phyloP scores from a whole-genome alignment of 2,888 invertebrate genomes.

The Myopa testacea region DNA sequence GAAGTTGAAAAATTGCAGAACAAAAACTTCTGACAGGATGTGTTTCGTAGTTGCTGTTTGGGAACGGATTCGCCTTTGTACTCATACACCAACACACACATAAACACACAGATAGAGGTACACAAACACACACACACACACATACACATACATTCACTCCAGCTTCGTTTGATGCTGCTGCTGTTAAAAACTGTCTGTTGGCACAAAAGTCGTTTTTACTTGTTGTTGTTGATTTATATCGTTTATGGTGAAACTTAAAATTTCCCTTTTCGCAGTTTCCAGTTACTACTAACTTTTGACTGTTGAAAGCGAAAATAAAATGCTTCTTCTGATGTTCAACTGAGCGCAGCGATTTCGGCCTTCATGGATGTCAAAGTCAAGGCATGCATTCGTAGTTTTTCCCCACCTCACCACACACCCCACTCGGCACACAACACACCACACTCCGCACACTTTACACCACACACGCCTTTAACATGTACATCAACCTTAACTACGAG shows the following conservation, averaged over 20 bases:
- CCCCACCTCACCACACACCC: no score
- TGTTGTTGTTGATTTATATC: constrained; percentile 4
- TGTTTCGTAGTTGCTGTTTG: constrained; percentile 3
- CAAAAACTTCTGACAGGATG: constrained; percentile 29
- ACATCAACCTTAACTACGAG: no score
- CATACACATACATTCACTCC: no score
- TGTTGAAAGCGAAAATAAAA: constrained; percentile 18
- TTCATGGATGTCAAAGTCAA: neutral
- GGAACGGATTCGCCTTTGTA: constrained; percentile 42
- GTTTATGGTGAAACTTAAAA: constrained; percentile 25
- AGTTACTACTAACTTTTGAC: neutral
- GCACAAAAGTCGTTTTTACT: neutral
- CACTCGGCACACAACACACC: no score
- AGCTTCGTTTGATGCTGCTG: neutral
- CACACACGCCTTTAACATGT: no score
- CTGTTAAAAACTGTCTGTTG: neutral
- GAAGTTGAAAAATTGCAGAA: constrained; percentile 39
- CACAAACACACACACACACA: no score
- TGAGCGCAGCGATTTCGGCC: constrained; percentile 12
- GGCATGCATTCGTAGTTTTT: neutral
- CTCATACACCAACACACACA: constrained; percentile 38
- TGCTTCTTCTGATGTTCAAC: constrained; percentile 7
- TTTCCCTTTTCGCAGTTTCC: constrained; percentile 21
- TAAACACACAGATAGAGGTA: constrained; percentile 21
- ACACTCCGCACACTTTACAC: no score